Percentiles rank a stretch among this genome's conserved stretches.
phyloP scores from a whole-genome alignment of 2,797 vertebrate genomes.

The Acropternis orthonyx region DNA sequence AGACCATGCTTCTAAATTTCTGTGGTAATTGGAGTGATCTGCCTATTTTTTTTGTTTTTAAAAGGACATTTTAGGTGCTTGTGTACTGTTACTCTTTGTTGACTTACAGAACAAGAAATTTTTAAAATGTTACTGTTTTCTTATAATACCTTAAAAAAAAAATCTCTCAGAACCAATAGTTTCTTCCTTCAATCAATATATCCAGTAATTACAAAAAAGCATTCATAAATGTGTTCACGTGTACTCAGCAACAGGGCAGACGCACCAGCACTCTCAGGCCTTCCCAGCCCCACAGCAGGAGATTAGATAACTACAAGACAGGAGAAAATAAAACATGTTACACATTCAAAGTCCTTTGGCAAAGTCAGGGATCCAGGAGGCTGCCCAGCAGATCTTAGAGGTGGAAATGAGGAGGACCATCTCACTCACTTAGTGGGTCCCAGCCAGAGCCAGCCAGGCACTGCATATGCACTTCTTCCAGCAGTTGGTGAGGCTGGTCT shows the following conservation, averaged over 20 bases:
- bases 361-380: background rate
- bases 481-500: background rate
- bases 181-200: background rate
- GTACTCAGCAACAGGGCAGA: background rate
- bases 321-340: background rate
- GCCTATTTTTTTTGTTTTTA: background rate
- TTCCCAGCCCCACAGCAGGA: background rate
- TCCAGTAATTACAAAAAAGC: background rate
- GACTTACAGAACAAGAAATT: background rate
- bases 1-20: background rate
- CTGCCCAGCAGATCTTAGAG: background rate
- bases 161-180: accelerated
- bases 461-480: background rate
- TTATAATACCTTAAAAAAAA: background rate
- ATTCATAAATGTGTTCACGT: background rate
- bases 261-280: background rate
- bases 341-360: background rate
- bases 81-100: background rate
- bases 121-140: background rate
- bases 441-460: background rate
- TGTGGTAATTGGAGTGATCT: background rate
- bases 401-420: background rate
- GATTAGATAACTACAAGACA: background rate
- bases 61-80: background rate
- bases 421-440: background rate